Conservation (phyloP, 2,113 vertebrate species). For the Ceyx melanurus region DNA sequence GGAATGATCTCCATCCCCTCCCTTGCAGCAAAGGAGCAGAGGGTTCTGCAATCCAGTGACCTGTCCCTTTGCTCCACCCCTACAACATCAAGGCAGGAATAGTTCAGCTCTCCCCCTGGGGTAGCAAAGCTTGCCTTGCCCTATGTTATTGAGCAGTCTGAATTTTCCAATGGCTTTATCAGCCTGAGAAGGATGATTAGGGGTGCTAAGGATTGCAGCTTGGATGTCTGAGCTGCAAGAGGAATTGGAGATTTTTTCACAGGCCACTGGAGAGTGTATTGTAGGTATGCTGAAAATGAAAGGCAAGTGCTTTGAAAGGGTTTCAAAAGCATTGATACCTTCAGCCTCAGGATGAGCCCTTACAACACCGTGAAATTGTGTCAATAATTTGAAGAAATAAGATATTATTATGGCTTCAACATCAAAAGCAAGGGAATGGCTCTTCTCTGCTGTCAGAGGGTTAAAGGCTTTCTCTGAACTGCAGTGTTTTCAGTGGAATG, state of each 20-base stretch:
- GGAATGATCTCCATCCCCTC: background rate
- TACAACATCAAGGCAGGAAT: accelerated
- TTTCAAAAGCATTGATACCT: background rate
- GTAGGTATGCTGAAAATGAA: background rate
- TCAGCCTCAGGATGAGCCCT: background rate
- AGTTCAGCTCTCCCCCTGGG: background rate
- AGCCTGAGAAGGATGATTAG: background rate
- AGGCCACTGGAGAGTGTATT: background rate
- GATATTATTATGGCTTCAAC: background rate
- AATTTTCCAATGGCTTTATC: background rate
- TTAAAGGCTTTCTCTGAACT: slow-evolving; percentile 15
- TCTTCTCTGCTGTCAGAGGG: background rate
- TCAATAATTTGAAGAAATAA: slow-evolving; percentile 22
- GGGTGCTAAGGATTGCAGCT: background rate
- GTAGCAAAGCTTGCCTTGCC: background rate
- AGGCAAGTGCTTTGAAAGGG: background rate
- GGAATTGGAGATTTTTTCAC: background rate
- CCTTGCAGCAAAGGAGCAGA: background rate
- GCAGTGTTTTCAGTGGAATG: background rate
- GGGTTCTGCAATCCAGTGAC: background rate
- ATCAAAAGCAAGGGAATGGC: background rate
- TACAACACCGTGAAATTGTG: background rate
- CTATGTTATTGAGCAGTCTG: background rate
- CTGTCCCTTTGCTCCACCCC: background rate
- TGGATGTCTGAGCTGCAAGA: background rate